Conservation (phyloP, 1,140 invertebrate genomes). For the Magallana gigas region DNA sequence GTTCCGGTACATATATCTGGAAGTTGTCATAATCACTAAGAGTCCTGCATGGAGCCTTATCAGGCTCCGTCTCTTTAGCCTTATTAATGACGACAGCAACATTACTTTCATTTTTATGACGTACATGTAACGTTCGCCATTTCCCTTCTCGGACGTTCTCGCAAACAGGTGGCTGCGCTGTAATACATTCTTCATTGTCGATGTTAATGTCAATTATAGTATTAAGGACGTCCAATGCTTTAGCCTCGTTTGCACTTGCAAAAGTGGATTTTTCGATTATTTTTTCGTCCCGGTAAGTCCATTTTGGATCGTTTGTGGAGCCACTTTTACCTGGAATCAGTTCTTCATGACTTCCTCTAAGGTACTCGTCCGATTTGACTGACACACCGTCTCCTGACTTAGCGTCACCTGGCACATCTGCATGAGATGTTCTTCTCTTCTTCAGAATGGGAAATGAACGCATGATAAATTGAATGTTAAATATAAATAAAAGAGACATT, state of each 20-base stretch:
- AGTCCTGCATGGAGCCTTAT: neutral
- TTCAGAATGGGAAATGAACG: neutral
- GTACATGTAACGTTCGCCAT: neutral
- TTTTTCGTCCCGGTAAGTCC: neutral
- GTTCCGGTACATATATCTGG: neutral
- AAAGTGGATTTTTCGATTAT: neutral
- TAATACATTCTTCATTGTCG: neutral
- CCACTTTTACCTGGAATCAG: neutral
- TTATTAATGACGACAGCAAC: neutral
- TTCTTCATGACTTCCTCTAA: neutral
- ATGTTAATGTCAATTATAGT: no score
- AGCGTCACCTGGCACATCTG: neutral
- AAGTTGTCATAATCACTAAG: slow-evolving; percentile 8
- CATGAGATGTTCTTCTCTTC: neutral
- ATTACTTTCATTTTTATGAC: neutral
- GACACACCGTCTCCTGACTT: neutral
- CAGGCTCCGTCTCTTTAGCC: neutral
- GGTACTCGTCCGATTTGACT: neutral
- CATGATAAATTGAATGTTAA: no score
- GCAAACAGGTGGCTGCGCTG: neutral
- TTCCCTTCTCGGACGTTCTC: neutral
- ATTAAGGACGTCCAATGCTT: neutral
- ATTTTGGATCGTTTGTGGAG: neutral
- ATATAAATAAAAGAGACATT: no score
- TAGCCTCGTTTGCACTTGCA: neutral